phyloP scores from a whole-genome alignment of 2,888 invertebrate species.

The Labia minor region DNA sequence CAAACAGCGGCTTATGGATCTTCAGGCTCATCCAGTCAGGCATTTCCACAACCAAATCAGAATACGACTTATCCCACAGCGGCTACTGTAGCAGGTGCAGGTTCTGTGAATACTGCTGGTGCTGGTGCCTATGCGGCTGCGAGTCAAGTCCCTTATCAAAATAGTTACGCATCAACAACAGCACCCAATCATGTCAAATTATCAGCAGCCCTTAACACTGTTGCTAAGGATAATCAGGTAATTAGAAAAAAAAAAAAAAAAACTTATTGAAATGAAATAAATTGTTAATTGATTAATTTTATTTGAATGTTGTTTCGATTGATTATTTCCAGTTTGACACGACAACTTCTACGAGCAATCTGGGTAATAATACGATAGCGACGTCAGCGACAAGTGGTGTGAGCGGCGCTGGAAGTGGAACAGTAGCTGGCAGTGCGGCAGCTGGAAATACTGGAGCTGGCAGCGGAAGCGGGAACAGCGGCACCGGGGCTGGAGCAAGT shows the following conservation, averaged over 20 bases:
- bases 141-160: slow-evolving; percentile 28
- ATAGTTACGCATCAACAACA: slow-evolving; percentile 29
- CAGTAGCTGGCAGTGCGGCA: neutral
- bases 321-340: neutral
- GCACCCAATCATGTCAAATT: slow-evolving; percentile 28
- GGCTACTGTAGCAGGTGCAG: slow-evolving; percentile 1
- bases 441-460: neutral
- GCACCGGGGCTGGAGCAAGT: slow-evolving; percentile 26
- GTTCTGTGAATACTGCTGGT: slow-evolving; percentile 19
- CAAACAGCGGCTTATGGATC: slow-evolving; percentile 9
- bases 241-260: too few relatives aligned
- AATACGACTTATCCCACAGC: neutral
- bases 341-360: neutral
- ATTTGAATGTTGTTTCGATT: too few relatives aligned
- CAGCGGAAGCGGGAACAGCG: neutral
- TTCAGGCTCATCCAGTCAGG: neutral
- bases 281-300: too few relatives aligned
- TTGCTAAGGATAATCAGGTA: slow-evolving; percentile 29
- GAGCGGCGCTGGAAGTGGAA: neutral
- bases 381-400: neutral
- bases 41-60: neutral
- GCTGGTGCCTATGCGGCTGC: slow-evolving; percentile 24
- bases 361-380: neutral
- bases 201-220: slow-evolving; percentile 26
- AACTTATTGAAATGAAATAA: too few relatives aligned